Evolutionary conservation across 2,797 vertebrate genomes (phyloP).

Genomic region (Hephaestus fuliginosus): DNA sequence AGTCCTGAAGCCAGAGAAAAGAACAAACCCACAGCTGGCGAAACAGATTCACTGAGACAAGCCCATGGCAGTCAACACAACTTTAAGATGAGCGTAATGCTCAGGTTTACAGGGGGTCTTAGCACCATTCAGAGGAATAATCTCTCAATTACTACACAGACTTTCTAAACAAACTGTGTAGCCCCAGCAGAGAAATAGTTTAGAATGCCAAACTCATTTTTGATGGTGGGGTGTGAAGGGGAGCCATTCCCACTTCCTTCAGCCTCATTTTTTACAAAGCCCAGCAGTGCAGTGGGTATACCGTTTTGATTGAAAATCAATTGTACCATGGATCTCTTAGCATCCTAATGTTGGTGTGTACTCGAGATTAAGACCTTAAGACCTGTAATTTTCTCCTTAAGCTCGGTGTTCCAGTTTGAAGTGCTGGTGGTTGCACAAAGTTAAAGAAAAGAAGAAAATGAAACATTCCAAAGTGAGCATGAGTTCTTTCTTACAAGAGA

Average conservation of each 20-base stretch:
- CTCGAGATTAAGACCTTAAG: constrained; percentile 20
- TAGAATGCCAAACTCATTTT: constrained; percentile 15
- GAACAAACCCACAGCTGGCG: constrained; percentile 29
- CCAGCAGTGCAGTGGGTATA: constrained; percentile 7
- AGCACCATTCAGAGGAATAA: constrained; percentile 23
- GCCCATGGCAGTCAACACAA: constrained; percentile 26
- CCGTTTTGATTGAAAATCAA: constrained; percentile 42
- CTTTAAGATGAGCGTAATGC: constrained; percentile 24
- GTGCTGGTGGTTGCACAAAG: not conserved
- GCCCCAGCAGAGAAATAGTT: constrained; percentile 1
- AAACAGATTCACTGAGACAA: constrained; percentile 31
- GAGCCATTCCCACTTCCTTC: constrained; percentile 18
- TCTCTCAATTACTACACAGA: constrained; percentile 28
- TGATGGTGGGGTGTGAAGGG: constrained; percentile 4
- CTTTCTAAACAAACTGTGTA: constrained; percentile 26
- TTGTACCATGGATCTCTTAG: constrained; percentile 15
- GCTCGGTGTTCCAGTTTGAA: not conserved
- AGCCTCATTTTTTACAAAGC: constrained; percentile 19
- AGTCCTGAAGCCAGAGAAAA: not conserved
- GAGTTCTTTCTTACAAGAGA: not conserved
- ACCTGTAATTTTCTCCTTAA: constrained; percentile 5
- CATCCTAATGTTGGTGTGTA: constrained; percentile 30
- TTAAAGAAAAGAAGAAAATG: constrained; percentile 26
- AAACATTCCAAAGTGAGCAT: not conserved
- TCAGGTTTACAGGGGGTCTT: constrained; percentile 21